Base-by-base conservation (phyloP, 2,113 vertebrate genomes). In the Pionites leucogaster region DNA sequence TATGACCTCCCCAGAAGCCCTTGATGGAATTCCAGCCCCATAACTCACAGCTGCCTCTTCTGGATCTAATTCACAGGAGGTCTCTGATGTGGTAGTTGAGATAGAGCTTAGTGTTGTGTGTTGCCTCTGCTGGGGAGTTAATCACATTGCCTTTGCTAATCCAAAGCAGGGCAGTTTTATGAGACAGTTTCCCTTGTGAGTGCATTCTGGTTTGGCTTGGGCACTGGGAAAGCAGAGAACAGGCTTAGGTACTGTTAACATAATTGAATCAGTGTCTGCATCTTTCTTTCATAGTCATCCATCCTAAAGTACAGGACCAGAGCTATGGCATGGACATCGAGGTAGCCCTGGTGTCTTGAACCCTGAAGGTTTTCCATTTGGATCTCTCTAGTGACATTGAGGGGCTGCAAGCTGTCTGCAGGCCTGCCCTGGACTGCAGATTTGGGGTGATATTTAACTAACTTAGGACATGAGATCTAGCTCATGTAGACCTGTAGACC, bases 1-100 rank as follows among this genome's bases (percentile, higher is more conserved):
- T 98, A 97, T 35, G 72, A 91, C 87, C 95, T 97, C 91, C 86
- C 69, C 88, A 97, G 95, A 95, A 97, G 59, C 84, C 86, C 96
- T 77, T 92, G 96, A 90, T 97, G 95, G 93, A 96, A 97, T 98
- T 97, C 95, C 90, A 97, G 85, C 79, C 92, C 92, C 90, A 27
- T 96, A 97, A 98, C 79, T 96, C 96, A 91, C 93, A 93, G 93
- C 75, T 95, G 92, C 81, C 92, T 83, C 91, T 70, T 90, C 91
- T 92, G 96, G 92, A 96, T 93, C 96, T 88, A 92, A 94, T 97
- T 96, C 95, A 76, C 65, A 2, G 0, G 35, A 49, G 42, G 44
- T 47, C 86, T 97, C 83, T 96, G 96, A 93, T 93, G 92, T 92
- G 88, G 80, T 62, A 78, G 86, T 4, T 53, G 83, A 52, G 90